These are phyloP conservation scores for Epicampocera succincta DNA, from an alignment of 2,888 invertebrate species.

Conservation along the genomic window DNA sequence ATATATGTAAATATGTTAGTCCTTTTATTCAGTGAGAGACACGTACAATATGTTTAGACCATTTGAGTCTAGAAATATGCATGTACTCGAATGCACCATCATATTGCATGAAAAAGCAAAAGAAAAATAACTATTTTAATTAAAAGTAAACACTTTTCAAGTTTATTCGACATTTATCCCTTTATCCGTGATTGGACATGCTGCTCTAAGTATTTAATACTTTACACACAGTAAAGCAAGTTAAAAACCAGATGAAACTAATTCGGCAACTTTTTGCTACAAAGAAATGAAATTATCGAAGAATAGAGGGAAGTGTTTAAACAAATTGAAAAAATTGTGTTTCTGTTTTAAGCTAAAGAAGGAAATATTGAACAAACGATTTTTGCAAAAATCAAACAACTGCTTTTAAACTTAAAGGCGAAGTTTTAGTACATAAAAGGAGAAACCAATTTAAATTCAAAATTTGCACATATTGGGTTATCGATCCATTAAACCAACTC, in stretches of 20 bases:
- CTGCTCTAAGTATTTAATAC: constrained; percentile 50
- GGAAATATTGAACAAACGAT: too few species aligned
- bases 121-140: constrained; percentile 64
- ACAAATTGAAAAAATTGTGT: constrained; percentile 21
- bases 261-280: background rate
- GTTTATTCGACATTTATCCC: constrained; percentile 68
- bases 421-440: too few species aligned
- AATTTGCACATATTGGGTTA: too few species aligned
- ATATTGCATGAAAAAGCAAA: constrained; percentile 43
- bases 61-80: background rate
- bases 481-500: too few species aligned
- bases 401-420: too few species aligned
- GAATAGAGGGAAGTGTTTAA: constrained; percentile 27
- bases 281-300: constrained; percentile 31
- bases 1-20: constrained; percentile 27
- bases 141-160: constrained; percentile 69
- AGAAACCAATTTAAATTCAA: too few species aligned
- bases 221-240: constrained; percentile 38
- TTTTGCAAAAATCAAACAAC: too few species aligned
- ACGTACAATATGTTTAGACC: constrained; percentile 1
- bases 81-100: background rate
- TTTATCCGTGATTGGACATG: constrained; percentile 68
- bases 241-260: constrained; percentile 36
- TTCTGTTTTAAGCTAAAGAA: too few species aligned
- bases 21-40: background rate